A percentile compares a stretch with the other conserved stretches of the same genome.
Conservation (phyloP, 2,797 vertebrate genomes). For the Fringilla coelebs region DNA sequence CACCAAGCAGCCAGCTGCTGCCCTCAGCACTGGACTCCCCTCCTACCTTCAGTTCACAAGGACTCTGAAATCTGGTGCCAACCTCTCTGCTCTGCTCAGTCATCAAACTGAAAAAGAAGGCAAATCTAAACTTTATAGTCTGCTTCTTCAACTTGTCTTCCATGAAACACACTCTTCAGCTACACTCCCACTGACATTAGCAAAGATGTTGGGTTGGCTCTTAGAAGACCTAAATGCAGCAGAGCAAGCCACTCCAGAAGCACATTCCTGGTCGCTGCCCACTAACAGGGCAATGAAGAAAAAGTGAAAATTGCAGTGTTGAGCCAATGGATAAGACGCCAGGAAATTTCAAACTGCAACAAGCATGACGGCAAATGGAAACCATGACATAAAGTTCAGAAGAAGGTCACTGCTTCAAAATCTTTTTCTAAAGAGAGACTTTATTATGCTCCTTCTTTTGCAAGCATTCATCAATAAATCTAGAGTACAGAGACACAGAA, state of each 20-base stretch:
- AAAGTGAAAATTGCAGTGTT: background rate
- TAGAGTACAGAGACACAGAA: background rate
- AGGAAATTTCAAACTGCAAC: constrained; percentile 50
- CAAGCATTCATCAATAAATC: background rate
- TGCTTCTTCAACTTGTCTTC: background rate
- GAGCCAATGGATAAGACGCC: background rate
- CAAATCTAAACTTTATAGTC: background rate
- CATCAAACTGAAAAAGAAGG: constrained; percentile 8
- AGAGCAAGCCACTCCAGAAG: background rate
- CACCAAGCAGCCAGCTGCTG: constrained; percentile 35
- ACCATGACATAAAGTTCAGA: constrained; percentile 52
- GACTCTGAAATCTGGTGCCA: constrained; percentile 12
- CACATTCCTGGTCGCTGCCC: constrained; percentile 34
- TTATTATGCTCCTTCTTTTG: background rate
- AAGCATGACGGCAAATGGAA: constrained; percentile 36
- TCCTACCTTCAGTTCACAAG: background rate
- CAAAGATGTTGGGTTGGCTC: background rate
- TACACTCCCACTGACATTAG: background rate
- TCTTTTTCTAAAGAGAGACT: constrained; percentile 3
- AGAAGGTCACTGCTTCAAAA: constrained; percentile 37
- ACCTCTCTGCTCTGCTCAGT: background rate
- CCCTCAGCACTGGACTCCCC: constrained; percentile 26
- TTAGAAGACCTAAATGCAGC: background rate
- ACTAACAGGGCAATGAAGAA: constrained; percentile 23
- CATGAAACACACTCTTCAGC: background rate